phyloP scores from a whole-genome alignment of 2,888 invertebrate species.

The Liposcelis brunnea region DNA sequence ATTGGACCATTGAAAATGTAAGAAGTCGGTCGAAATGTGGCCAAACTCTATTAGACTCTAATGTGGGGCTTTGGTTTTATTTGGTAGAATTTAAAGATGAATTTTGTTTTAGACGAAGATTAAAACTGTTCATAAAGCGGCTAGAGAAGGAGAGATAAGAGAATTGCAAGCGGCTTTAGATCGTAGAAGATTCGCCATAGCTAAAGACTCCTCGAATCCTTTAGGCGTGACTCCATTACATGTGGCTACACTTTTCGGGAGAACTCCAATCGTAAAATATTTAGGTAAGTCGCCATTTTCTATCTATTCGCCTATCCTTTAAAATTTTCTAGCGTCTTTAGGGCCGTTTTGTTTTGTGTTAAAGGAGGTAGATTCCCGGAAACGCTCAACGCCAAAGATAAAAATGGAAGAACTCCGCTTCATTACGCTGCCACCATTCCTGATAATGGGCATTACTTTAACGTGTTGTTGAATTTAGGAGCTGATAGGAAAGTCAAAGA shows the following conservation, averaged over 20 bases:
- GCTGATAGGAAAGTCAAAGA: constrained; percentile 68
- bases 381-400: constrained; percentile 61
- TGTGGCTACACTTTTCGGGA: constrained; percentile 68
- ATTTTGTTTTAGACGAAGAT: constrained; percentile 84
- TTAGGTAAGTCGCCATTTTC: too few relatives aligned
- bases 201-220: constrained; percentile 65
- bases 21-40: too few relatives aligned
- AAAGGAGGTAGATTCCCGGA: constrained; percentile 61
- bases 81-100: too few relatives aligned
- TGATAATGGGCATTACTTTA: constrained; percentile 77
- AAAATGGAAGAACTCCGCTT: constrained; percentile 66
- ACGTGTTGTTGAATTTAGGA: constrained; percentile 67
- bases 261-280: constrained; percentile 46
- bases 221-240: constrained; percentile 75
- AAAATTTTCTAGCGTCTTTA: too few relatives aligned
- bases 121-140: constrained; percentile 69
- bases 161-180: constrained; percentile 74
- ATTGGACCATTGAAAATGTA: too few relatives aligned
- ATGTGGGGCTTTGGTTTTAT: constrained; percentile 5
- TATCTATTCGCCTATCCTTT: too few relatives aligned
- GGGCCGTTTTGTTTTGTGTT: constrained; percentile 15
- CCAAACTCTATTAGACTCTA: too few relatives aligned
- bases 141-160: constrained; percentile 65
- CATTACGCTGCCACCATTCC: constrained; percentile 74
- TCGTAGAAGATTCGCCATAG: constrained; percentile 77